Conservation (phyloP, 2,113 vertebrate species). For the Hyperopisus bebe region DNA sequence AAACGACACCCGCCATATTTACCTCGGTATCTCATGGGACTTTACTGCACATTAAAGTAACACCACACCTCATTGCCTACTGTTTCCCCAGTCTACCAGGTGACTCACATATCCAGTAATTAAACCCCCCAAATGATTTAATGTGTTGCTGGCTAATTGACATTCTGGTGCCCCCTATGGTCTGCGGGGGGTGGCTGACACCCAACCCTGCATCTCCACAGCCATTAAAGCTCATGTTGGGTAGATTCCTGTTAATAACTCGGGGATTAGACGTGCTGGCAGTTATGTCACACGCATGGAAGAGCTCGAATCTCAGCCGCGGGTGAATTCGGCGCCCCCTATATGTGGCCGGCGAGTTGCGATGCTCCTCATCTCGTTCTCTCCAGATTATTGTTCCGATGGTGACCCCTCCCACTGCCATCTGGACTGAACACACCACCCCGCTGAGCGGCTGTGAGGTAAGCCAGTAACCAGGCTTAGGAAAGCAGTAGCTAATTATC, state of each 20-base stretch:
- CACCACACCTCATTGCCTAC: neutral
- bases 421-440: neutral
- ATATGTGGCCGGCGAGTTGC: neutral
- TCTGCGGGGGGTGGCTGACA: neutral
- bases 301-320: neutral
- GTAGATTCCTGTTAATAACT: neutral
- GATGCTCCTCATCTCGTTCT: neutral
- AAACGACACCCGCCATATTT: neutral
- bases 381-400: neutral
- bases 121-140: neutral
- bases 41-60: neutral
- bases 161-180: neutral
- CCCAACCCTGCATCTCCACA: neutral
- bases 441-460: neutral
- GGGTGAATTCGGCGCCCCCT: neutral
- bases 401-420: neutral
- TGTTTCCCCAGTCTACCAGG: neutral
- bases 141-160: neutral
- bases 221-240: neutral
- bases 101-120: neutral
- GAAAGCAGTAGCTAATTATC: neutral
- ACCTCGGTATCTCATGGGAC: neutral
- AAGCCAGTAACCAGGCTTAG: neutral
- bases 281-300: neutral
- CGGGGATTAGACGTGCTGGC: neutral